A percentile compares a stretch with the other conserved stretches of the same genome.
These are phyloP conservation scores for Fratercula arctica DNA, from an alignment of 2,797 vertebrate species.

Conservation along the genomic window DNA sequence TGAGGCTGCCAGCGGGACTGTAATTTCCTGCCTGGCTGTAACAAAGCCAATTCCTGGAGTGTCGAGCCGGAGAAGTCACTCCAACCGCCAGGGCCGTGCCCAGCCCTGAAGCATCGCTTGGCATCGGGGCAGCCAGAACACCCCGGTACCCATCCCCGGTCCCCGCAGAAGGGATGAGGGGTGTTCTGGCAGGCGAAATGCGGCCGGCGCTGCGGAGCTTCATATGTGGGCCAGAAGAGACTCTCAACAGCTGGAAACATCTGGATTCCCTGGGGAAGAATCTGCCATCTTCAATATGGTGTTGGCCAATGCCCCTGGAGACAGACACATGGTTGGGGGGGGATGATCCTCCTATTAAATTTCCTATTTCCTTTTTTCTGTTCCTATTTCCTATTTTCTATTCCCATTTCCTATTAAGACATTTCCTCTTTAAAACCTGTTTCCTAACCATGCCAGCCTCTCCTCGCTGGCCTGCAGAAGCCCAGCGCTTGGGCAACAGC, in stretches of 20 bases:
- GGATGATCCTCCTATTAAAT: not conserved
- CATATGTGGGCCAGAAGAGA: not conserved
- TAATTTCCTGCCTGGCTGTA: not conserved
- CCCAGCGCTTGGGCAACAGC: accelerated
- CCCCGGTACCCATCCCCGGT: accelerated
- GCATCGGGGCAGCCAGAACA: not conserved
- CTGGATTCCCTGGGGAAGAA: not conserved
- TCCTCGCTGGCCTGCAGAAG: not conserved
- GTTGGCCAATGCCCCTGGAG: not conserved
- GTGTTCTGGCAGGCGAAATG: not conserved
- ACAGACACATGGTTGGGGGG: not conserved
- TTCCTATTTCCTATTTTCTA: not conserved
- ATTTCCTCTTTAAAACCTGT: not conserved
- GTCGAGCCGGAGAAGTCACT: not conserved
- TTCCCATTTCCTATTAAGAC: not conserved
- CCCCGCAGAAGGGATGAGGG: not conserved
- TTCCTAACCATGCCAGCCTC: not conserved
- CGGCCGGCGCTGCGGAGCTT: accelerated
- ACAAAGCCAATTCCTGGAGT: not conserved
- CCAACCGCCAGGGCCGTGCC: not conserved
- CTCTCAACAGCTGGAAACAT: not conserved
- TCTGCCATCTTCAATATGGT: not conserved
- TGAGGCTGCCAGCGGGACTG: not conserved
- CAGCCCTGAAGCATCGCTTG: accelerated
- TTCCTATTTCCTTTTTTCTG: not conserved